Evolutionary conservation across 2,888 invertebrate species (phyloP), one percentile per base, ranked within the genome.

Genomic region (Metallyticus violacea): DNA sequence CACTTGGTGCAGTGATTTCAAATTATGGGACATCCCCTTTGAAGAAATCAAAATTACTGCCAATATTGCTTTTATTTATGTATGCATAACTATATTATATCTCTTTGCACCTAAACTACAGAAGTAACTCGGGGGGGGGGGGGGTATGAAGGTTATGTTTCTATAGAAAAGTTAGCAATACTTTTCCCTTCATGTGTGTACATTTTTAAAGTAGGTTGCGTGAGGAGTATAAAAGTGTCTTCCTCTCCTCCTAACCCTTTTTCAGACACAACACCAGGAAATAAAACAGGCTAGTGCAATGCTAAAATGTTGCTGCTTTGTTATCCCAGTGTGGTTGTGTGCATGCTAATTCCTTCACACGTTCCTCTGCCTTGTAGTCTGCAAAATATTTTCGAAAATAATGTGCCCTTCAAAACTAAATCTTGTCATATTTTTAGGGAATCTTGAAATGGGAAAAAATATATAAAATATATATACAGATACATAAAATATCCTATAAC

Each of bases 41-140:
- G 62, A 86, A 86, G 29, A 86, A 86, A 86, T 76, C 28, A 85
- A 85, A 77, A 77, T 83, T 83, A 83, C 83, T 83, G 83, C 83
- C 83, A 83, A 62, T n/a, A n/a, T 77, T 83, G 83, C 77, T 83
- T 83, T 15, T 9, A 40, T 40, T 81, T 81, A 25, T 7, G 40
- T 81, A 81, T 81, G 40, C 81, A 81, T 30, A 28, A 81, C 40
- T 30, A 30, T 30, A 83, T 22, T 7, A 77, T 83, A 28, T 83
- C 77, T 83, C 28, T 81, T 30, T 83, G 83, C 83, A 83, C 83
- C 29, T 81, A 81, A 29, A 81, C 29, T 28, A 30, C 28, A 25
- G 40, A 81, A 81, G 29, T 81, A 29, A 29, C 29, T 81, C n/a
- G 30, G 29, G 81, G 26, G 29, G n/a, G 29, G 28, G 22, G 22